Conservation (phyloP, 2,797 vertebrate species). For the Danio albolineatus region DNA sequence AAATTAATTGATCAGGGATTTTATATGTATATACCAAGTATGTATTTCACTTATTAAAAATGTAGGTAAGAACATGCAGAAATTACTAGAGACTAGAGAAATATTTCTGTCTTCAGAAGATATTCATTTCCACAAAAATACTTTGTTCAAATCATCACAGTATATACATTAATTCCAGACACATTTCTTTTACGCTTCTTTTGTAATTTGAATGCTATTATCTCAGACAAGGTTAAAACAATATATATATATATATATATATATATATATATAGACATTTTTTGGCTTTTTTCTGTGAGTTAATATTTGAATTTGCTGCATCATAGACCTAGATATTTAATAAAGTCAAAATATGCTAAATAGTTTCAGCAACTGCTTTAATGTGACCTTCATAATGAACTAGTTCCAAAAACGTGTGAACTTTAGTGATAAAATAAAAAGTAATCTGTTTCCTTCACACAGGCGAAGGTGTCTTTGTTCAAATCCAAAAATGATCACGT, state of each 20-base stretch:
- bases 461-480: slow-evolving; percentile 76
- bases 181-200: no score
- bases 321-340: no score
- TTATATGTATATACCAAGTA: background rate
- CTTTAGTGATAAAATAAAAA: no score
- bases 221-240: background rate
- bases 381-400: background rate
- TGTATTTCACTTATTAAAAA: background rate
- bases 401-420: background rate
- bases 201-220: no score
- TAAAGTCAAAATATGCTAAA: no score
- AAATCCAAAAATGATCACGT: slow-evolving; percentile 65
- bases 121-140: background rate
- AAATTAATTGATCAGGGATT: no score
- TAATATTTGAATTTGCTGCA: background rate
- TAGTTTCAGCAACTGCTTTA: background rate
- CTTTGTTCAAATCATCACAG: background rate
- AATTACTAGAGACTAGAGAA: background rate
- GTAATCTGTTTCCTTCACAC: slow-evolving; percentile 41
- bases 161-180: background rate
- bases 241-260: background rate
- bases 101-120: background rate
- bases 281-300: background rate
- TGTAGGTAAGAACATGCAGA: background rate
- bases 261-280: background rate